Evolutionary conservation across 2,797 vertebrate species (phyloP), one percentile per base, ranked within the genome.

Genomic region (Pantherophis vulpinus): DNA sequence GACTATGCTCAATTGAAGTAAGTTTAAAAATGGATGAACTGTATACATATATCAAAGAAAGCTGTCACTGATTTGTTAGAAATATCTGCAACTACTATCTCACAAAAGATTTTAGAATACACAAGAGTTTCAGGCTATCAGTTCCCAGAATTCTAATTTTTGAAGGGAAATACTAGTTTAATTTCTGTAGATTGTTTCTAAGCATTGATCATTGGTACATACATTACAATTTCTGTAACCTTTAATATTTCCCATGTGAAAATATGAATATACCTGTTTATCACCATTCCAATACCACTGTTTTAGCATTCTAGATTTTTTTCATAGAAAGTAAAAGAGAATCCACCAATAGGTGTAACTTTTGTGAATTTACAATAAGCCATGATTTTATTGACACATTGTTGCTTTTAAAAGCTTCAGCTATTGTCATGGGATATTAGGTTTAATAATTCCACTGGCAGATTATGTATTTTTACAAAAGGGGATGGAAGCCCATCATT

Each of bases 331-430:
- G 32, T 74, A 70, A 74, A 90, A 55, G 2, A 90, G 16, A 54
- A 66, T 54, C 11, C 51, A 7, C 12, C 16, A 54, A 14, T 13
- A 54, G 47, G 14, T 90, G 27, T 18, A 89, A 13, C 8, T 61
- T 63, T 37, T 70, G 29, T 70, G 61, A 90, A 90, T 70, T 74
- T 55, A 74, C 61, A 70, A 90, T 54, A 70, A 51, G 47, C 16
- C 10, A 74, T 90, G 47, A 74, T 55, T 74, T 74, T 90, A 90
- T 74, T 90, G 89, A 90, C 63, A 90, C 93, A n/a, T 55, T 42
- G 5, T 47, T 92, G 18, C 88, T 93, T 86, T 91, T 94, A 32
- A 92, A 79, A 56, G 90, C 66, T 93, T 93, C 47, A 88, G 14
- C 66, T 94, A 94, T 70, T 55, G 63, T 90, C 63, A 90, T 61